Conservation (phyloP, 2,888 invertebrate genomes). For the Epinotia bilunana region DNA sequence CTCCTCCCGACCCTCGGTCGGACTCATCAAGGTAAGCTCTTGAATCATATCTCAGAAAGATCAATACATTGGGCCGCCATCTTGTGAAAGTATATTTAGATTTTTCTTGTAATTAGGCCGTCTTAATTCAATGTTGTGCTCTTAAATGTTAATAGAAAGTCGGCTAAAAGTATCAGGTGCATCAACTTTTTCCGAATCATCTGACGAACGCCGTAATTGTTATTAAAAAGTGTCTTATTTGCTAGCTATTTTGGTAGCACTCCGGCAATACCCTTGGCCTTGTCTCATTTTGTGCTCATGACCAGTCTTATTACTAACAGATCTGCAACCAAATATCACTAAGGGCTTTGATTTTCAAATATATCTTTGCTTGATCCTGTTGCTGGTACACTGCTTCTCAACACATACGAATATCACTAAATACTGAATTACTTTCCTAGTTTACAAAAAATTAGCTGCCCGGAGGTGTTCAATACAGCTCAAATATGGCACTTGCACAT, state of each 20-base stretch:
- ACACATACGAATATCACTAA: background rate
- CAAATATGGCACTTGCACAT: background rate
- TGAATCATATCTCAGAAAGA: conserved; percentile 60
- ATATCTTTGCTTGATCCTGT: too few species aligned
- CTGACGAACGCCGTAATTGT: background rate
- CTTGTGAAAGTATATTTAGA: conserved; percentile 69
- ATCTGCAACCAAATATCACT: background rate
- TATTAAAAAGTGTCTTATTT: conserved; percentile 7
- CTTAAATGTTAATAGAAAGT: conserved; percentile 20
- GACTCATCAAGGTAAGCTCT: conserved; percentile 75
- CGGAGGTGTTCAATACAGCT: background rate
- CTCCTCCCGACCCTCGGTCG: conserved; percentile 71
- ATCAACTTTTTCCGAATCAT: background rate
- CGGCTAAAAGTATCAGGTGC: conserved; percentile 22
- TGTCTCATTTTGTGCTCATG: background rate
- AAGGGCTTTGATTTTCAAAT: too few species aligned
- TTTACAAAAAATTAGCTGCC: too few species aligned
- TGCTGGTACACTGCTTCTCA: too few species aligned
- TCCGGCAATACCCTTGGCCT: conserved; percentile 5
- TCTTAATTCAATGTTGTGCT: conserved; percentile 33
- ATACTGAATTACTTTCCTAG: background rate
- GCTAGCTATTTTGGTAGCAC: conserved; percentile 1
- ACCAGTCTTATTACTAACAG: background rate
- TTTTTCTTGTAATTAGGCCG: conserved; percentile 40
- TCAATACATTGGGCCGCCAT: conserved; percentile 73